Conservation (phyloP, 2,888 invertebrate species). For the Auanema sp. region DNA sequence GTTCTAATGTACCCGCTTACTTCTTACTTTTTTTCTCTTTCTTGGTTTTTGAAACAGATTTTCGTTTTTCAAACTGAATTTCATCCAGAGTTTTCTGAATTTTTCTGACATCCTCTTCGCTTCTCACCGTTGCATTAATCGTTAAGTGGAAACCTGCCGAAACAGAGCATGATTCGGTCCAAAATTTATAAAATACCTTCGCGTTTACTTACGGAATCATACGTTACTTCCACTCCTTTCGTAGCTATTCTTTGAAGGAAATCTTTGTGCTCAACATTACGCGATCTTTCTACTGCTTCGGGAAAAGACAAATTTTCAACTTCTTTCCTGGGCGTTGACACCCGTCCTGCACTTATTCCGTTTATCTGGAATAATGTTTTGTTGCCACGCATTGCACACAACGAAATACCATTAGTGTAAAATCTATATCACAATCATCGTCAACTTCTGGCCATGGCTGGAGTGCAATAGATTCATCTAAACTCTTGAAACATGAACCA, state of each 20-base stretch:
- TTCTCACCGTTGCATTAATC: constrained; percentile 20
- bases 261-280: constrained; percentile 21
- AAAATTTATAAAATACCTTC: not conserved
- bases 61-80: not conserved
- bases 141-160: constrained; percentile 40
- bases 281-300: constrained; percentile 26
- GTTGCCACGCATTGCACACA: constrained; percentile 5
- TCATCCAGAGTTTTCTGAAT: constrained; percentile 8
- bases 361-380: constrained; percentile 52
- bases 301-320: constrained; percentile 35
- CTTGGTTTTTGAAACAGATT: not conserved
- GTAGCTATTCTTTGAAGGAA: constrained; percentile 25
- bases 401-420: constrained; percentile 29
- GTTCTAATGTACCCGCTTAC: too few species aligned
- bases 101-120: constrained; percentile 1
- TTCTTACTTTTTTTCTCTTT: too few species aligned
- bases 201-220: constrained; percentile 12
- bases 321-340: constrained; percentile 30
- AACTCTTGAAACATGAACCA: not conserved
- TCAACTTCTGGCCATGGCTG: constrained; percentile 57
- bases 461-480: constrained; percentile 10
- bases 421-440: constrained; percentile 50
- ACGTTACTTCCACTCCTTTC: constrained; percentile 21
- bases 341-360: constrained; percentile 47
- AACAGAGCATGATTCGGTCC: not conserved